phyloP scores from a whole-genome alignment of 1,140 invertebrate species.

The Drosophila eugracilis region DNA sequence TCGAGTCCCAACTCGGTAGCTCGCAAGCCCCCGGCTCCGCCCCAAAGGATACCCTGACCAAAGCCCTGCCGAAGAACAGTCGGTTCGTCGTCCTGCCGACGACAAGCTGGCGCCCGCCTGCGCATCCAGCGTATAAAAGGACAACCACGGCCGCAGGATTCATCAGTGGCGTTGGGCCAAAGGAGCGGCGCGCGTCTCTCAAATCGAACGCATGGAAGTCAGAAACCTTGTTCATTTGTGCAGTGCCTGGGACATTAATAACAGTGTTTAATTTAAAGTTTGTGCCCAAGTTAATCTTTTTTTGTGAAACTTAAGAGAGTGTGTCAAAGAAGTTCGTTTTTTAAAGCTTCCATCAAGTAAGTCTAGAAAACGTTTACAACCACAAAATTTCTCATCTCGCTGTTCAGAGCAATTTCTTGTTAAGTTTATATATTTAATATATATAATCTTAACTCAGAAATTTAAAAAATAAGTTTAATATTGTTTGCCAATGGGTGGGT shows the following conservation, averaged over 20 bases:
- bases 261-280: constrained; percentile 18
- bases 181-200: constrained; percentile 73
- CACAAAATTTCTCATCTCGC: too few relatives aligned
- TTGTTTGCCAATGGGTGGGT: too few relatives aligned
- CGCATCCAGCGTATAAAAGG: constrained; percentile 67
- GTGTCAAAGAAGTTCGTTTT: not conserved
- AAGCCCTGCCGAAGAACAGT: constrained; percentile 34
- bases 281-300: not conserved
- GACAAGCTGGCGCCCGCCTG: constrained; percentile 29
- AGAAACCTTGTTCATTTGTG: constrained; percentile 9
- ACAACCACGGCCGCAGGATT: constrained; percentile 25
- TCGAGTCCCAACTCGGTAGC: constrained; percentile 10
- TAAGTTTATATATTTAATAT: too few relatives aligned
- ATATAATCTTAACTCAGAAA: too few relatives aligned
- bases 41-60: not conserved
- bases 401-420: too few relatives aligned
- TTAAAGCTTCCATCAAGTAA: constrained; percentile 11
- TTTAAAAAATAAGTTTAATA: too few relatives aligned
- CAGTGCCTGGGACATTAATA: constrained; percentile 23
- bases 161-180: constrained; percentile 72
- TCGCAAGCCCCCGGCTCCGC: constrained; percentile 6
- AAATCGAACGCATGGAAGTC: constrained; percentile 30
- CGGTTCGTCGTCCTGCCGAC: constrained; percentile 33
- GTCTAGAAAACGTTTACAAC: too few relatives aligned
- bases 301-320: not conserved